Evolutionary conservation across 2,888 invertebrate genomes (phyloP).

Genomic region (Ptilodon capucinus): DNA sequence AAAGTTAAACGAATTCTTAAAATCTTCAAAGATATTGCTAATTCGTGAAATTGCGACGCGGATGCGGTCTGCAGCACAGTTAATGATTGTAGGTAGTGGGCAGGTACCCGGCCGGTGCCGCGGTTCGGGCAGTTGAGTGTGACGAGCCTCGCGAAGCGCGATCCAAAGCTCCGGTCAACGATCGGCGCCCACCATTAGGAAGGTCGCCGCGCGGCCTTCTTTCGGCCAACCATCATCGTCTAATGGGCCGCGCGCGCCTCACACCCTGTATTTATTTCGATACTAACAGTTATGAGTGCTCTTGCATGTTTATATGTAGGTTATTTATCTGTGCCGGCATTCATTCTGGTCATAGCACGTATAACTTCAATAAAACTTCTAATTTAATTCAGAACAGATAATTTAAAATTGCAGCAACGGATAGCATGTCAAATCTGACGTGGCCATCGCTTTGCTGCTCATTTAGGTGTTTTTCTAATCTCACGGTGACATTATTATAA

Average conservation of each 20-base stretch:
- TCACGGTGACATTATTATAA: slow-evolving; percentile 71
- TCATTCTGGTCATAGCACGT: slow-evolving; percentile 58
- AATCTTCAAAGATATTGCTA: slow-evolving; percentile 2
- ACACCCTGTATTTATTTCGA: slow-evolving; percentile 75
- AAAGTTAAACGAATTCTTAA: neutral
- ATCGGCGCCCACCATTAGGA: slow-evolving; percentile 71
- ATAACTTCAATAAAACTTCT: slow-evolving; percentile 58
- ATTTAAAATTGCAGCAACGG: slow-evolving; percentile 51
- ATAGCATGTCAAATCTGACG: slow-evolving; percentile 51
- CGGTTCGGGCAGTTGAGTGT: slow-evolving; percentile 46
- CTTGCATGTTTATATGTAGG: slow-evolving; percentile 76
- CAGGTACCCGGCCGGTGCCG: slow-evolving; percentile 35
- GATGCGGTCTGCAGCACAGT: slow-evolving; percentile 45
- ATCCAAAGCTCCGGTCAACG: slow-evolving; percentile 63
- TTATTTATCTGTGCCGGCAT: slow-evolving; percentile 74
- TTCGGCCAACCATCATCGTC: slow-evolving; percentile 63
- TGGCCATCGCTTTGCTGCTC: slow-evolving; percentile 39
- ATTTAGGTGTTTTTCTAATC: slow-evolving; percentile 47
- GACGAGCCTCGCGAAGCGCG: slow-evolving; percentile 52
- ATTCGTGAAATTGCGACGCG: slow-evolving; percentile 42
- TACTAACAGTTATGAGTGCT: slow-evolving; percentile 75
- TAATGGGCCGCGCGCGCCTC: slow-evolving; percentile 56
- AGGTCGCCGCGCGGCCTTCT: slow-evolving; percentile 81
- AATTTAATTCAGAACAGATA: slow-evolving; percentile 56
- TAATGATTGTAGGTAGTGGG: slow-evolving; percentile 31